Evolutionary conservation across 92 coral and sea anemone species (phyloP), one percentile per base, ranked within the genome.

Genomic region (Porites divaricata): DNA sequence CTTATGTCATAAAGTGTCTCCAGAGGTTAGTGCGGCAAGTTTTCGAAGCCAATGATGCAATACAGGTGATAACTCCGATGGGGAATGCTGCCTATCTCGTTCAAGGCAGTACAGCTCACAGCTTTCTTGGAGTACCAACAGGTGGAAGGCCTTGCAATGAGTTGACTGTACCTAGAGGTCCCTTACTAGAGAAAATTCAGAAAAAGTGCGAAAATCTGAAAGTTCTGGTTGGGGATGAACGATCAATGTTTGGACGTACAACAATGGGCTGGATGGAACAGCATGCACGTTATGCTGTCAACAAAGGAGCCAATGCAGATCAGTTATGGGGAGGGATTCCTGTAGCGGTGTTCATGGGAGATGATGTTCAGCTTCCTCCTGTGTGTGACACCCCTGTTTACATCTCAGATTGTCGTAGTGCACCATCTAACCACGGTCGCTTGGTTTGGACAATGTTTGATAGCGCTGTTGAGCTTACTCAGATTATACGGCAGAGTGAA

Each of bases 31-130:
- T 53, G 58, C 58, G 58, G 14, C 58, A 53, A 7, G 58, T 53
- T 9, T 53, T 53, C 2, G 58, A 14, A 6, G 14, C 58, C 14
- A 53, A 53, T 6, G 58, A 53, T 53, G 58, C 58, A 10, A 53
- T 53, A 10, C 58, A 53, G 58, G 58, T 53, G 12, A 53, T 53
- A 10, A 53, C 58, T 10, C 58, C 58, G 6, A 87, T 81, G 1
- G 90, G 90, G 15, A 87, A 74, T 15, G 56, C 90, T 23, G 86
- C 90, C 8, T 87, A 79, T 63, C 90, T 87, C 5, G 90, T 80
- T 20, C 70, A 87, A 49, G 90, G 90, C 22, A 74, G 77, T n/a
- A 87, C 90, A 51, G 86, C 72, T 52, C 86, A 87, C 72, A 87
- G 86, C 72, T 87, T 73, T 80, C 28, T 87, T 16, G 70, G 70